Conservation (phyloP, 2,888 invertebrate genomes). For the Lochmaea crataegi region DNA sequence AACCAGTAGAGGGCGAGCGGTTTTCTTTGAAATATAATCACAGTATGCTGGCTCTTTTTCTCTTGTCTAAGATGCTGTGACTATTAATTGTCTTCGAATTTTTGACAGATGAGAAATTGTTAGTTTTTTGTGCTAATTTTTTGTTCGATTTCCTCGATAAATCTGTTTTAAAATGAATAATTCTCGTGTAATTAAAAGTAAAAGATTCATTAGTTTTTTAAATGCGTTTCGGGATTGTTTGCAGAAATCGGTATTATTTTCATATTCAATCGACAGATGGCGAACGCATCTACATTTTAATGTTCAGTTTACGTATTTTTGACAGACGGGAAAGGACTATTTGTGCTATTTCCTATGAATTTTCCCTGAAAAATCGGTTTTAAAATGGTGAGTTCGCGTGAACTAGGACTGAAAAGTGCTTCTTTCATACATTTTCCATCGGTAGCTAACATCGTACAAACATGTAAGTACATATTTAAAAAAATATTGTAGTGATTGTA, state of each 20-base stretch:
- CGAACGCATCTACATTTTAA: slow-evolving; percentile 7
- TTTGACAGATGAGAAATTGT: no score
- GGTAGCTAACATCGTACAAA: slow-evolving; percentile 58
- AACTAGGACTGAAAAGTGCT: slow-evolving; percentile 57
- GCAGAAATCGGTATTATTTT: not conserved
- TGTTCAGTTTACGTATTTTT: slow-evolving; percentile 32
- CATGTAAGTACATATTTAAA: slow-evolving; percentile 54
- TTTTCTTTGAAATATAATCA: no score
- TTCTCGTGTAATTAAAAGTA: no score
- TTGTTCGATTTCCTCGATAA: no score
- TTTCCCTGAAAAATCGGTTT: slow-evolving; percentile 44
- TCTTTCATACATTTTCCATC: slow-evolving; percentile 54
- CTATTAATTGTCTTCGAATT: no score
- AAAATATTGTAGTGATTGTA: slow-evolving; percentile 39
- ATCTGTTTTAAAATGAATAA: no score
- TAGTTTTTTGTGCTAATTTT: no score
- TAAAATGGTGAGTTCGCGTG: slow-evolving; percentile 56
- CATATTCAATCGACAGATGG: slow-evolving; percentile 33
- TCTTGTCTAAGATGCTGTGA: no score
- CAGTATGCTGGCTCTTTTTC: no score
- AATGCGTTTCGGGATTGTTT: not conserved
- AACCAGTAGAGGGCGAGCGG: no score
- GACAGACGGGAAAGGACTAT: slow-evolving; percentile 41
- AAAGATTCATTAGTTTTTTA: no score
- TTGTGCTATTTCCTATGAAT: slow-evolving; percentile 44